Conservation (phyloP, 2,113 vertebrate genomes). For the Gymnarchus niloticus region DNA sequence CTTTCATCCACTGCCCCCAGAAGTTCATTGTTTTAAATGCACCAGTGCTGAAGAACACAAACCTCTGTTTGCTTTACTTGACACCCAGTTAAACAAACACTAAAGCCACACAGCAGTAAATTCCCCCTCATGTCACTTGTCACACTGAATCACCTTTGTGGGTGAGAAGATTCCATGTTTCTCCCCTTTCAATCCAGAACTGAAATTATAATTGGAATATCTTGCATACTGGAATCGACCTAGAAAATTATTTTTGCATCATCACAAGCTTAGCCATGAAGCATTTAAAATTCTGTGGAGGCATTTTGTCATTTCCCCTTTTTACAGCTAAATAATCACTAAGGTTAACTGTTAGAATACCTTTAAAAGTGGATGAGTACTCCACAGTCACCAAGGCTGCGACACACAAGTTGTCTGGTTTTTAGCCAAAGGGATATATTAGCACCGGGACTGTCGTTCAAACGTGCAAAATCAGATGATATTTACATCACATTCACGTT, state of each 20-base stretch:
- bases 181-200: background rate
- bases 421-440: background rate
- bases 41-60: background rate
- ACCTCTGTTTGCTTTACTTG: background rate
- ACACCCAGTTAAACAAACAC: background rate
- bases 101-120: background rate
- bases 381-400: background rate
- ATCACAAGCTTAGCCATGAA: background rate
- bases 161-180: background rate
- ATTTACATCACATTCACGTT: background rate
- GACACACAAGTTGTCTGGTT: background rate
- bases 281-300: background rate
- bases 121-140: background rate
- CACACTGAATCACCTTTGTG: background rate
- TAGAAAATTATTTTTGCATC: background rate
- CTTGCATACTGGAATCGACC: background rate
- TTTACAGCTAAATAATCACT: background rate
- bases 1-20: background rate
- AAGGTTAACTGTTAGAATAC: background rate
- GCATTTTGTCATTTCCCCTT: background rate
- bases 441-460: background rate
- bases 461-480: slow-evolving; percentile 3
- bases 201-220: background rate
- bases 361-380: background rate
- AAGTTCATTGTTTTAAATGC: background rate